Evolutionary conservation across 2,113 vertebrate species (phyloP).

Genomic region (Aegithalos caudatus): DNA sequence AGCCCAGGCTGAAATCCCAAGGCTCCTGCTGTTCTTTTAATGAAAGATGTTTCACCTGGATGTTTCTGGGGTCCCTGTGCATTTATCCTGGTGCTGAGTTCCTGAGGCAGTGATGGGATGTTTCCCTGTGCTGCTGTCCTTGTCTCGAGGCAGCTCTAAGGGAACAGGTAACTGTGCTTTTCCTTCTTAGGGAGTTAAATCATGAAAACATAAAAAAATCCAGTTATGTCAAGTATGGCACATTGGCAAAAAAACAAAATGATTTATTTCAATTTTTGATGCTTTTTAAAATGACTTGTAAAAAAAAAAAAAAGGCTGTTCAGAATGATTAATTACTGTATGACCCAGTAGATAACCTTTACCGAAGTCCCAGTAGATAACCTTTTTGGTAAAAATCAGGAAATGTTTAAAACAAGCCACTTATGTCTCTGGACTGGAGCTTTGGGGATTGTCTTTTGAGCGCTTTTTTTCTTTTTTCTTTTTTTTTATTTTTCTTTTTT

Average conservation of each 20-base stretch:
- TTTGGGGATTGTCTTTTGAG: no score
- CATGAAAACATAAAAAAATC: background rate
- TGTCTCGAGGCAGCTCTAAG: background rate
- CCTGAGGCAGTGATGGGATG: background rate
- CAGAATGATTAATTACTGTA: background rate
- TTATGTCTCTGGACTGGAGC: background rate
- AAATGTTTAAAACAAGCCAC: background rate
- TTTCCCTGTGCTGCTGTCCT: background rate
- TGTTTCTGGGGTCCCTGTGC: background rate
- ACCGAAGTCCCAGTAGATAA: background rate
- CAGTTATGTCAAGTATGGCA: background rate
- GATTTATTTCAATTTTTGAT: background rate
- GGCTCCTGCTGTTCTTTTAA: fast-evolving
- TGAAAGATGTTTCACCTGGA: fast-evolving
- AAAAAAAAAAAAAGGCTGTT: background rate
- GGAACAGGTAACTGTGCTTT: background rate
- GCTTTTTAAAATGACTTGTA: background rate
- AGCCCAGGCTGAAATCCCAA: background rate
- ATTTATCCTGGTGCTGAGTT: background rate
- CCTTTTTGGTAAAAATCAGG: background rate
- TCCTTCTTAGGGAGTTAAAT: background rate
- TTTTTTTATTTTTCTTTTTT: background rate
- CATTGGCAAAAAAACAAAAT: background rate
- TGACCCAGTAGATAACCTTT: background rate
- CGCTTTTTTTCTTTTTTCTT: background rate